phyloP scores from a whole-genome alignment of 2,797 vertebrate genomes.

The Pseudotriccus pelzelni region DNA sequence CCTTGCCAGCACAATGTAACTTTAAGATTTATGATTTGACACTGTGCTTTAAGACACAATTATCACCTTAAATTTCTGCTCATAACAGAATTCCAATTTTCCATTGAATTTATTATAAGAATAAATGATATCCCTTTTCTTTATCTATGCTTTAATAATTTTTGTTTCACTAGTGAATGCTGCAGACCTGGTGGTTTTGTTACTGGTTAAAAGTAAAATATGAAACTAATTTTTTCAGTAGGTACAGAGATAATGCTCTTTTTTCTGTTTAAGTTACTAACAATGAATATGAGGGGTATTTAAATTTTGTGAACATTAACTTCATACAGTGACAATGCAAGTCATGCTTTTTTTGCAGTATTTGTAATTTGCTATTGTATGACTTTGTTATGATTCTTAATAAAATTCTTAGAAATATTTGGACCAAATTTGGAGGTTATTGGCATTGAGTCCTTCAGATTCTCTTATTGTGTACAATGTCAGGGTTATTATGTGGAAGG shows the following conservation, averaged over 20 bases:
- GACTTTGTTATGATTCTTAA: not conserved
- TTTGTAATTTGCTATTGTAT: not conserved
- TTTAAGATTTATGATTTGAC: not conserved
- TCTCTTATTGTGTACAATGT: fast-evolving
- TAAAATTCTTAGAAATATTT: not conserved
- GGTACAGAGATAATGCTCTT: not conserved
- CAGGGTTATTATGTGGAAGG: not conserved
- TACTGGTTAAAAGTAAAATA: not conserved
- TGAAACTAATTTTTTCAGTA: not conserved
- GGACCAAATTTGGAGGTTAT: not conserved
- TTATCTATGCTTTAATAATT: not conserved
- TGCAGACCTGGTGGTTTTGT: not conserved
- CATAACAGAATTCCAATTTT: not conserved
- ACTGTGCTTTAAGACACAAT: not conserved
- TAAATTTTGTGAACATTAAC: not conserved
- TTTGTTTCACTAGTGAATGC: not conserved
- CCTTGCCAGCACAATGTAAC: not conserved
- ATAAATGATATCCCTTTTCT: not conserved
- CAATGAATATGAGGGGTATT: not conserved
- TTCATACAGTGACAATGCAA: not conserved
- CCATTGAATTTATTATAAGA: not conserved
- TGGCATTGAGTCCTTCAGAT: not conserved
- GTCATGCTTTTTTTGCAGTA: not conserved
- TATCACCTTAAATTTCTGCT: not conserved
- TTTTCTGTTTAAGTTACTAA: not conserved